Evolutionary conservation across 2,113 vertebrate species (phyloP), one percentile per base, ranked within the genome.

Genomic region (Tyto alba): DNA sequence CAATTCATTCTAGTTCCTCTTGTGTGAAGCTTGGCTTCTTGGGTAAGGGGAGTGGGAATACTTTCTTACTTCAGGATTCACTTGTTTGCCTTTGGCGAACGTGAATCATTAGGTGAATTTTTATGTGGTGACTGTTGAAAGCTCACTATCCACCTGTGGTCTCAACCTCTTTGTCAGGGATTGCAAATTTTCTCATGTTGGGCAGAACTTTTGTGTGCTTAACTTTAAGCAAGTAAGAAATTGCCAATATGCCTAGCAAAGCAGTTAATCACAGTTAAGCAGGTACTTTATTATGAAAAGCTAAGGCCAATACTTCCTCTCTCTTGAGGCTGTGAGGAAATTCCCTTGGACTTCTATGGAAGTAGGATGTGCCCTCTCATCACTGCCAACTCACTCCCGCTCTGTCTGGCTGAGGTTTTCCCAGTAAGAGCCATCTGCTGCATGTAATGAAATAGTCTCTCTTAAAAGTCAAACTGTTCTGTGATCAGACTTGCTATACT

Each of bases 341-440:
- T 93, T 91, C 87, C 88, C 2, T 0, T 59, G 63, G 48, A 82
- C 89, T 90, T 90, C 52, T 90, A 40, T n/a, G 88, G 90, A 26
- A 69, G 90, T 76, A 94, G 89, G 92, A 66, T 90, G 80, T 96
- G 50, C 83, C 62, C 36, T 88, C 57, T 93, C 38, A 23, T 60
- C 38, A 2, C 75, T 96, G 90, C 84, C 96, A 97, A 53, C 50
- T 85, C 56, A 43, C 48, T 79, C 57, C 32, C 26, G 3, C 19
- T 64, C 50, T 74, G 56, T 68, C 94, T 95, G 94, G 93, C 85
- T 50, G 91, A 96, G 95, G 91, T 82, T 94, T 96, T 87, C 95
- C 89, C 25, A 29, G 92, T 84, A 95, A 85, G 86, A 83, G 88
- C 86, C 96, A 96, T 95, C 94, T 98, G 94, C 91, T 97, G 76